A percentile compares a stretch with the other conserved stretches of the same genome.
These are phyloP conservation scores for Acromyrmex echinatior DNA, from an alignment of 1,140 invertebrate species.

Conservation along the genomic window DNA sequence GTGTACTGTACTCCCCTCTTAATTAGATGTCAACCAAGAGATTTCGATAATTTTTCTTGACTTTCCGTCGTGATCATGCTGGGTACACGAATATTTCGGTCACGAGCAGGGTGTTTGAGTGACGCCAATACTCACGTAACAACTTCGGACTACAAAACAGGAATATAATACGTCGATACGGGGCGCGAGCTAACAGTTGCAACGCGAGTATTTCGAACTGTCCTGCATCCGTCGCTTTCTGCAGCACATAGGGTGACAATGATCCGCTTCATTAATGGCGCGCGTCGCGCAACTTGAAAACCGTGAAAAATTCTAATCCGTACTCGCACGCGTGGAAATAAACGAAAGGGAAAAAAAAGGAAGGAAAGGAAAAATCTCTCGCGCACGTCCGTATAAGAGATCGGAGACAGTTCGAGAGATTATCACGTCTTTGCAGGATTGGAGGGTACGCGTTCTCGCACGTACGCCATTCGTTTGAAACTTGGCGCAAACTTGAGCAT, in stretches of 20 bases:
- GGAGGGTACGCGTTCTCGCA: constrained; percentile 21
- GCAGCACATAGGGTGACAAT: constrained; percentile 46
- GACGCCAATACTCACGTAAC: constrained; percentile 49
- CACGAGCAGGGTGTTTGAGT: constrained; percentile 51
- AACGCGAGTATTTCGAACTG: constrained; percentile 43
- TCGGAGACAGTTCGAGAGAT: constrained; percentile 28
- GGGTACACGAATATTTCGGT: constrained; percentile 29
- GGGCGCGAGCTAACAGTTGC: constrained; percentile 38
- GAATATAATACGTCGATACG: constrained; percentile 54
- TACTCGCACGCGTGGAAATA: neutral
- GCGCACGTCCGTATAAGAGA: neutral
- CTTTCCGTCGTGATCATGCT: constrained; percentile 18
- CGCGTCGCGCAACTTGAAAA: constrained; percentile 2
- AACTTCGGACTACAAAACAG: constrained; percentile 63
- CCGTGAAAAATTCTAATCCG: constrained; percentile 29
- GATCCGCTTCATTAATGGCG: constrained; percentile 36
- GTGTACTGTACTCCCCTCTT: neutral
- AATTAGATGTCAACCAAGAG: neutral
- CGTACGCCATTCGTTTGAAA: constrained; percentile 57
- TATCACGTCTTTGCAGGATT: constrained; percentile 41
- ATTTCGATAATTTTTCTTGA: constrained; percentile 32
- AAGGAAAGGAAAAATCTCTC: neutral
- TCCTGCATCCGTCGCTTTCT: constrained; percentile 15
- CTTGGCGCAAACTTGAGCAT: constrained; percentile 51
- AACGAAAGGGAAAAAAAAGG: neutral